These are phyloP conservation scores for Cylindroiulus punctatus DNA, from an alignment of 2,888 invertebrate genomes.

Conservation along the genomic window DNA sequence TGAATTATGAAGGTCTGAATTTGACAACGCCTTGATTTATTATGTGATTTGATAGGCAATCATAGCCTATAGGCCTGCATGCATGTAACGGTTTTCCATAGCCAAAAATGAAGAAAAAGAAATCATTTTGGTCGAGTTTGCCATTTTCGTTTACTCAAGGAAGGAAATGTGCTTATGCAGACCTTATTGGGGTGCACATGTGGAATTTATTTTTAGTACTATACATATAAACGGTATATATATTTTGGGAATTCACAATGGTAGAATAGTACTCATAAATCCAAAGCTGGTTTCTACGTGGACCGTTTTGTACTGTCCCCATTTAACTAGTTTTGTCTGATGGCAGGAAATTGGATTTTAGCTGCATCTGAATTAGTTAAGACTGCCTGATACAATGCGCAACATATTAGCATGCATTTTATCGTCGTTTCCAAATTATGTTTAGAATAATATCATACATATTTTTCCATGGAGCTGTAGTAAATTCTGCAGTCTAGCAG, in stretches of 20 bases:
- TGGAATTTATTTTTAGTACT: background rate
- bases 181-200: slow-evolving; percentile 4
- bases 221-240: background rate
- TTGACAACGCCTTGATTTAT: background rate
- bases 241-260: background rate
- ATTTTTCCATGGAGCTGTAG: too few relatives aligned
- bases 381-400: too few relatives aligned
- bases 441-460: too few relatives aligned
- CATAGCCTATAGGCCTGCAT: too few relatives aligned
- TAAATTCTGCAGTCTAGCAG: too few relatives aligned
- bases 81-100: background rate
- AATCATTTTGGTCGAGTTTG: background rate
- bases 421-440: too few relatives aligned
- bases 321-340: background rate
- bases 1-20: background rate
- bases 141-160: slow-evolving; percentile 6
- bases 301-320: background rate
- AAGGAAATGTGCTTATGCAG: slow-evolving; percentile 18
- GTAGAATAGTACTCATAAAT: background rate
- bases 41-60: background rate
- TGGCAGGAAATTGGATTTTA: slow-evolving; percentile 18
- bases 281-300: background rate
- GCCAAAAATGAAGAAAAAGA: background rate
- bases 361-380: background rate
- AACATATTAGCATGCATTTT: too few relatives aligned